phyloP scores from a whole-genome alignment of 1,140 invertebrate species.

The Bombus superbus region DNA sequence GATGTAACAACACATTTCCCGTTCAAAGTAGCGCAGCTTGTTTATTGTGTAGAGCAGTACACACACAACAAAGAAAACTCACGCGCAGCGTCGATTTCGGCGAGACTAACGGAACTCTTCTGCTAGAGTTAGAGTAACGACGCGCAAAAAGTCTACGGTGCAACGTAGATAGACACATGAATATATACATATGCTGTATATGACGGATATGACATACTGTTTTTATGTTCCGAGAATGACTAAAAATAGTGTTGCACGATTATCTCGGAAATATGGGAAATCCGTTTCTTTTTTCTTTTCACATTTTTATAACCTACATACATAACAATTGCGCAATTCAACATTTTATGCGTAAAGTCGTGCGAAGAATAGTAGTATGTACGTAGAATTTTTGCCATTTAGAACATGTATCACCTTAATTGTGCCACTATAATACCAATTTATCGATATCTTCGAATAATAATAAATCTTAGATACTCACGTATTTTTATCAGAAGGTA shows the following conservation, averaged over 20 bases:
- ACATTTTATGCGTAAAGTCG: no score
- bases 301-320: not conserved
- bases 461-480: not conserved
- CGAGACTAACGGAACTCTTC: not conserved
- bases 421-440: not conserved
- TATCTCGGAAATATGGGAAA: not conserved
- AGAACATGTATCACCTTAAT: conserved; percentile 6
- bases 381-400: not conserved
- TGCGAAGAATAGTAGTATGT: no score
- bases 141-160: conserved; percentile 2
- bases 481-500: not conserved
- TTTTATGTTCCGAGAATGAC: conserved; percentile 3
- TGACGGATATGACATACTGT: not conserved
- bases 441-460: not conserved
- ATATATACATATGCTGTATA: not conserved
- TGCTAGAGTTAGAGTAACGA: conserved; percentile 29
- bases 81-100: conserved; percentile 39
- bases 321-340: no score
- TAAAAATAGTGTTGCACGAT: conserved; percentile 5
- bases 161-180: not conserved
- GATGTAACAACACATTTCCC: not conserved
- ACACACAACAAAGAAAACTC: conserved; percentile 17
- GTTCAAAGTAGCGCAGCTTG: not conserved
- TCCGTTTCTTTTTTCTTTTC: not conserved
- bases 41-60: conserved; percentile 23